Percentiles rank a stretch among this genome's conserved stretches.
Evolutionary conservation across 2,888 invertebrate genomes (phyloP).

Genomic region (Hipparchia semele): DNA sequence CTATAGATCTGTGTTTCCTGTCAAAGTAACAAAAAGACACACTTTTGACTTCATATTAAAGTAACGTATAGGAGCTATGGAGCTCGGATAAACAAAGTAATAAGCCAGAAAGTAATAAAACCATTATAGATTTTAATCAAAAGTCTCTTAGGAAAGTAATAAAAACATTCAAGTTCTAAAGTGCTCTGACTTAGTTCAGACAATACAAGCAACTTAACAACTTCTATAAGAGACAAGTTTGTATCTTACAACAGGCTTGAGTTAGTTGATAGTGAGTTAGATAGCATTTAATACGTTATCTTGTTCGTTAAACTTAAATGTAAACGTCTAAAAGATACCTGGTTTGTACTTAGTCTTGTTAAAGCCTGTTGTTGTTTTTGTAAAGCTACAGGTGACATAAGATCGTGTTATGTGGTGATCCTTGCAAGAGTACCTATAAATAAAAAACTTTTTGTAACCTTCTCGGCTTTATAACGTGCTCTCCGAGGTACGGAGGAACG

Average conservation of each 20-base stretch:
- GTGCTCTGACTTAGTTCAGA: constrained; percentile 8
- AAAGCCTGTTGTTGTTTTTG: background rate
- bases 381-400: background rate
- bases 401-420: too few species aligned
- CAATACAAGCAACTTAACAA: constrained; percentile 18
- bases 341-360: background rate
- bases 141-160: constrained; percentile 3
- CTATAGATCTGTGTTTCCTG: too few species aligned
- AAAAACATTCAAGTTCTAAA: constrained; percentile 9
- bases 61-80: background rate
- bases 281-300: background rate
- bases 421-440: too few species aligned
- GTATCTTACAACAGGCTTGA: constrained; percentile 14
- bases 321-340: background rate
- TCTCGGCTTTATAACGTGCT: too few species aligned
- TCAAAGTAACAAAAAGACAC: too few species aligned
- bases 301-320: constrained; percentile 7
- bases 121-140: constrained; percentile 12
- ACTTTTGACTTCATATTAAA: too few species aligned
- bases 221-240: constrained; percentile 9
- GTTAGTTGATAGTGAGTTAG: constrained; percentile 14
- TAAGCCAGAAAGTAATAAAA: background rate
- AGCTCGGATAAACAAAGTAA: constrained; percentile 1
- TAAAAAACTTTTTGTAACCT: too few species aligned
- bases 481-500: too few species aligned